phyloP scores from a whole-genome alignment of 1,140 invertebrate species.

The Oedothorax gibbosus region DNA sequence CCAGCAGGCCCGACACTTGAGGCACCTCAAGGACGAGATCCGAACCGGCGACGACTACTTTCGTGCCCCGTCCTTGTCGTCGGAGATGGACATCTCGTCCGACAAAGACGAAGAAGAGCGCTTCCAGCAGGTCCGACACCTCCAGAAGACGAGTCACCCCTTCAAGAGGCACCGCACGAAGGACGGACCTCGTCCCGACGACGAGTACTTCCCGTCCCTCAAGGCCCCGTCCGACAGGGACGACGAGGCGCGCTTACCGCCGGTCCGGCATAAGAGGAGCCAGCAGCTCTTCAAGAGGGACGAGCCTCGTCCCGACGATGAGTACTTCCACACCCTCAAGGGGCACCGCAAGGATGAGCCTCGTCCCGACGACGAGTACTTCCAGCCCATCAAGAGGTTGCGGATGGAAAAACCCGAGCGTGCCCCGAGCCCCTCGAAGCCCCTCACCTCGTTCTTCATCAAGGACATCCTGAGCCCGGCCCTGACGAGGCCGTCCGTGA shows the following conservation, averaged over 20 bases:
- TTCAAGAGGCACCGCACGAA: neutral
- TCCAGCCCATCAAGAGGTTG: conserved; percentile 58
- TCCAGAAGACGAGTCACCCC: neutral
- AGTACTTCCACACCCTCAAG: neutral
- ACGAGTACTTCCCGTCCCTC: neutral
- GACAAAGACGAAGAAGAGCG: conserved; percentile 11
- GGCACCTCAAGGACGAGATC: too few relatives aligned
- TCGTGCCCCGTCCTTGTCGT: too few relatives aligned
- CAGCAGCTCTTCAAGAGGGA: neutral
- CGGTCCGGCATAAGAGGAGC: conserved; percentile 2
- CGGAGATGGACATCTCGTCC: neutral
- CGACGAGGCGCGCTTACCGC: conserved; percentile 7
- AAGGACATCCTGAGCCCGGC: conserved; percentile 87
- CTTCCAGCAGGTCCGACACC: neutral
- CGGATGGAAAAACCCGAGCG: conserved; percentile 37
- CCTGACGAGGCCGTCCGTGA: conserved; percentile 9
- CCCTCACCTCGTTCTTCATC: conserved; percentile 83
- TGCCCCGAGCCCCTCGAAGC: conserved; percentile 57
- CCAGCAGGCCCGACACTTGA: too few relatives aligned
- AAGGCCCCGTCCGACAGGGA: conserved; percentile 29
- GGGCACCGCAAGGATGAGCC: neutral
- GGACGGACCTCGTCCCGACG: neutral
- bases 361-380: conserved; percentile 58
- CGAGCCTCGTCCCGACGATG: neutral
- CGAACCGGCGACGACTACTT: too few relatives aligned